phyloP scores from a whole-genome alignment of 23 tunicate species.

The Styela plicata region DNA sequence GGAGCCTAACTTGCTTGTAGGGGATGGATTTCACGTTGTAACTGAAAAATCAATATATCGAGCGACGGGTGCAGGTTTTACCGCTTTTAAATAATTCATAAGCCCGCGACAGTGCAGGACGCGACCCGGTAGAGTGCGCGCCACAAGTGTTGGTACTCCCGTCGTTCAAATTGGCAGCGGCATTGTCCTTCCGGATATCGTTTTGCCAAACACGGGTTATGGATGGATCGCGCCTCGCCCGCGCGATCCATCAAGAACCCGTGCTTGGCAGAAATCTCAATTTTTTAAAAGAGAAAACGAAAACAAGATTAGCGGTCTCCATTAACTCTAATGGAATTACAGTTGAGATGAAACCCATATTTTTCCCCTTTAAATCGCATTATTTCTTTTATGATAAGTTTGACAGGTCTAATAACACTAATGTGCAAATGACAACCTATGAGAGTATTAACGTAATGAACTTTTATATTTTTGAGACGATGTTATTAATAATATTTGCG shows the following conservation, averaged over 20 bases:
- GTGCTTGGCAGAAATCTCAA: no score
- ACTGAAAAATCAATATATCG: constrained; percentile 5
- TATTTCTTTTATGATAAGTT: background rate
- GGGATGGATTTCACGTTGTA: background rate
- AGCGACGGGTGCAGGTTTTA: constrained; percentile 1
- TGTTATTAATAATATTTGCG: no score
- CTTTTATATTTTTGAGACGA: no score
- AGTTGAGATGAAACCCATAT: background rate
- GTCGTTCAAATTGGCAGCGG: background rate
- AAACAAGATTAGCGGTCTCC: constrained; percentile 1
- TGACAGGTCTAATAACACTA: background rate
- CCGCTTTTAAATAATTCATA: constrained; percentile 4
- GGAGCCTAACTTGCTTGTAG: no score
- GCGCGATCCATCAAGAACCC: no score
- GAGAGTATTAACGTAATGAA: no score
- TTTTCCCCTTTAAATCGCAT: background rate
- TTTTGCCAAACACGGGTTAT: no score
- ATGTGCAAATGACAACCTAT: background rate
- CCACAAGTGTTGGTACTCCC: background rate
- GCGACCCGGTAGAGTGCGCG: background rate
- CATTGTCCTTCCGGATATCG: background rate
- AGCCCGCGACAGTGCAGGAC: constrained; percentile 13
- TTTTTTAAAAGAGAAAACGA: background rate
- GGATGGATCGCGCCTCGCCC: no score
- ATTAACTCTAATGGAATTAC: constrained; percentile 7